Evolutionary conservation across 2,797 vertebrate genomes (phyloP), one percentile per base, ranked within the genome.

Genomic region (Apogon talboti): DNA sequence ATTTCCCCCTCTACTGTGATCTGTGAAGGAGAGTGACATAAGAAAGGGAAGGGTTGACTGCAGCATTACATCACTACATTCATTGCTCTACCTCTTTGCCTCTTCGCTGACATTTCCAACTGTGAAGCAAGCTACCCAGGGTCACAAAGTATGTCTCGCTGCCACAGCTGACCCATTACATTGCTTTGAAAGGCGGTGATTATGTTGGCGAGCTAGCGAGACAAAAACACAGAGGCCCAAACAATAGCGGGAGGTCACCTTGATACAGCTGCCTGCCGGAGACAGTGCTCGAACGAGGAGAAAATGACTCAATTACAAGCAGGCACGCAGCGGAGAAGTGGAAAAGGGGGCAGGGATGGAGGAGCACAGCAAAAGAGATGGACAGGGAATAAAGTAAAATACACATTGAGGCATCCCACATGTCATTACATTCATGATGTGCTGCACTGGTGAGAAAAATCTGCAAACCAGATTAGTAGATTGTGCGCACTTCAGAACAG

Each of bases 221-320:
- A 89, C 80, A 78, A 86, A 90, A 86, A 89, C 82, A 86, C 67
- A 75, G 77, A 62, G 50, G 79, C 80, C 78, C 71, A 82, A 90
- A 90, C 87, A 90, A 92, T 87, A 87, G 80, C 66, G 2, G 57
- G 84, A 86, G 89, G 92, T 92, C 89, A 93, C 92, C 92, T 93
- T 93, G 87, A 91, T 89, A 57, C 76, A 78, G 84, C 85, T 80
- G 85, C 85, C 87, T 86, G 86, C 82, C 30, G 47, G 81, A 89
- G 88, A 84, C 81, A 28, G 60, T 4, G 72, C 77, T 74, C 56
- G 1, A 81, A 83, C 37, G 41, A 77, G 74, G 80, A 86, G 86
- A 88, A 91, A 90, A 92, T 90, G 86, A 91, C 91, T 92, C 89
- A 90, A 91, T 92, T 90, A 91, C 79, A 79, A 79, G 35, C 73